These are phyloP conservation scores for Donacobius atricapilla DNA, from an alignment of 2,113 vertebrate species.

Conservation along the genomic window DNA sequence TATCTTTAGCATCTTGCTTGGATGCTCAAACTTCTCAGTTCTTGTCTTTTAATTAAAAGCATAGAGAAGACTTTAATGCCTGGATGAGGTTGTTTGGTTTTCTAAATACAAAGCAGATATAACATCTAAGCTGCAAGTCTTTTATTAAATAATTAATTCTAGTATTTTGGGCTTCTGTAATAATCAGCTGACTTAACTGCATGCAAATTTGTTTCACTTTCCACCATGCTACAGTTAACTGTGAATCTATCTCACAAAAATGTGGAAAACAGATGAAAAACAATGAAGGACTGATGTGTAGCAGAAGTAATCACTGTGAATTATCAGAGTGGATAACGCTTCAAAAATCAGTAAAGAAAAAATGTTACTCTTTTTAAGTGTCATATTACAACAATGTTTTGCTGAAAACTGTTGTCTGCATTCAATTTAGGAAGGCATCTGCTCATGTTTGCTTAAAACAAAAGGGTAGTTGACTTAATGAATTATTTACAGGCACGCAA, in stretches of 20 bases:
- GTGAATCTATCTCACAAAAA: conserved; percentile 29
- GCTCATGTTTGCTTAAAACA: conserved; percentile 80
- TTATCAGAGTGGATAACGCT: conserved; percentile 9
- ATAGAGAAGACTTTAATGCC: neutral
- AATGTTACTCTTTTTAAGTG: conserved; percentile 69
- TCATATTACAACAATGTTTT: conserved; percentile 72
- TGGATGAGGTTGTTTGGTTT: neutral
- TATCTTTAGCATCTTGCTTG: neutral
- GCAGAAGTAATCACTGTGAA: conserved; percentile 59
- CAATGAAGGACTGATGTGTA: conserved; percentile 19
- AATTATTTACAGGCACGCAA: conserved; percentile 80
- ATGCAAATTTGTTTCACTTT: conserved; percentile 28
- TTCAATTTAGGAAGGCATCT: conserved; percentile 78
- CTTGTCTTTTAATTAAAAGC: neutral
- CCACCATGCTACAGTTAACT: neutral
- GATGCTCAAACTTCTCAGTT: neutral
- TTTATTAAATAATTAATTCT: neutral
- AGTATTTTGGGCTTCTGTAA: neutral
- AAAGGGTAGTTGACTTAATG: conserved; percentile 81
- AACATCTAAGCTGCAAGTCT: neutral
- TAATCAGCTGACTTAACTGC: neutral
- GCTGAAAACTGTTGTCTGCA: conserved; percentile 68
- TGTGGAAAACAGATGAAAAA: conserved; percentile 25
- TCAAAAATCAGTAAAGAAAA: conserved; percentile 70
- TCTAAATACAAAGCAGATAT: neutral